phyloP scores from a whole-genome alignment of 2,888 invertebrate genomes.

The Tinea trinotella region DNA sequence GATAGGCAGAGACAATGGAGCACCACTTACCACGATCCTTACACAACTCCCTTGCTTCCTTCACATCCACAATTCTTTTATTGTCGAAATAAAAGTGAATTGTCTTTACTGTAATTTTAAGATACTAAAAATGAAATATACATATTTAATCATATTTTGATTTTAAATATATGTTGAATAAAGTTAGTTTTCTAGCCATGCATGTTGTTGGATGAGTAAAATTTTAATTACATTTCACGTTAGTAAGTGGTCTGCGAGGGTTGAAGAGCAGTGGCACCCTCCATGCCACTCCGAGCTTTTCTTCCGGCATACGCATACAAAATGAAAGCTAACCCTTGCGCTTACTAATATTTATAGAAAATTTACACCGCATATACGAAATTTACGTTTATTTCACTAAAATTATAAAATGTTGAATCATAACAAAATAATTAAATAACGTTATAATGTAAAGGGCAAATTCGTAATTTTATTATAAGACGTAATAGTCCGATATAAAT shows the following conservation, averaged over 20 bases:
- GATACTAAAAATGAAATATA: too few species aligned
- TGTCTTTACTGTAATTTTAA: too few species aligned
- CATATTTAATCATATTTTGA: too few species aligned
- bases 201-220: slow-evolving; percentile 41
- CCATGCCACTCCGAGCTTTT: background rate
- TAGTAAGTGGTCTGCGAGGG: slow-evolving; percentile 2
- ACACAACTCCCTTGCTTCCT: too few species aligned
- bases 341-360: background rate
- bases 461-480: background rate
- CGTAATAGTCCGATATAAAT: background rate
- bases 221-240: slow-evolving; percentile 59
- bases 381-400: too few species aligned
- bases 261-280: slow-evolving; percentile 1
- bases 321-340: background rate
- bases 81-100: too few species aligned
- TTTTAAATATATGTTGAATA: background rate
- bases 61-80: too few species aligned
- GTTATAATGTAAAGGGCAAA: background rate
- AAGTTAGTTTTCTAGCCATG: background rate
- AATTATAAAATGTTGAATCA: background rate
- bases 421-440: background rate
- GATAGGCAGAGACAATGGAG: too few species aligned
- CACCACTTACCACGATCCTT: too few species aligned
- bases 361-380: too few species aligned
- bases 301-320: background rate